Evolutionary conservation across 2,797 vertebrate genomes (phyloP).

Genomic region (Syncerus caffer): DNA sequence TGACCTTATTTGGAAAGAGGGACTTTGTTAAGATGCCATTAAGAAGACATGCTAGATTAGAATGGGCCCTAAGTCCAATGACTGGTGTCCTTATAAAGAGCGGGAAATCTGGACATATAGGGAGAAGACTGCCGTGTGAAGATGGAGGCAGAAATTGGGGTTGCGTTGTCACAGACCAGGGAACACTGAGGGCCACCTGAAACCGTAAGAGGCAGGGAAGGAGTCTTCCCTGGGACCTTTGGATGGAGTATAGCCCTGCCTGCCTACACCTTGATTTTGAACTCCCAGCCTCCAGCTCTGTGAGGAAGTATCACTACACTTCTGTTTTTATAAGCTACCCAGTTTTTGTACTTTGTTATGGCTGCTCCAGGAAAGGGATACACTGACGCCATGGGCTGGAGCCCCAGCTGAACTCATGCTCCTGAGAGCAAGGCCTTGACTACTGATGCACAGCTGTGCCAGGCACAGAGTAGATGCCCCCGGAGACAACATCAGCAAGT

Average conservation of each 20-base stretch:
- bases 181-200: not conserved
- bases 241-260: not conserved
- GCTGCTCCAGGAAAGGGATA: not conserved
- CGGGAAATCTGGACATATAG: not conserved
- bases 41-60: not conserved
- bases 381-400: not conserved
- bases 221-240: not conserved
- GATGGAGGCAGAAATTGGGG: not conserved
- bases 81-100: not conserved
- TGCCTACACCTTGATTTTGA: not conserved
- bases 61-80: not conserved
- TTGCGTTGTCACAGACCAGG: not conserved
- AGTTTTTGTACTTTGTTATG: not conserved
- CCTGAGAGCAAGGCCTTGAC: rapidly evolving
- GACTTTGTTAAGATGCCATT: not conserved
- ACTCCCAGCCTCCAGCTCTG: not conserved
- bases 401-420: not conserved
- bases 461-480: not conserved
- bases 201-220: not conserved
- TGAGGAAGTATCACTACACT: not conserved
- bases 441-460: not conserved
- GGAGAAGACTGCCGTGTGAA: not conserved
- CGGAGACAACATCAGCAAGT: not conserved
- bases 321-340: not conserved
- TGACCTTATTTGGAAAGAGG: not conserved